These are phyloP conservation scores for Scomberomorus guttatus DNA, from an alignment of 2,797 vertebrate species.

Conservation along the genomic window DNA sequence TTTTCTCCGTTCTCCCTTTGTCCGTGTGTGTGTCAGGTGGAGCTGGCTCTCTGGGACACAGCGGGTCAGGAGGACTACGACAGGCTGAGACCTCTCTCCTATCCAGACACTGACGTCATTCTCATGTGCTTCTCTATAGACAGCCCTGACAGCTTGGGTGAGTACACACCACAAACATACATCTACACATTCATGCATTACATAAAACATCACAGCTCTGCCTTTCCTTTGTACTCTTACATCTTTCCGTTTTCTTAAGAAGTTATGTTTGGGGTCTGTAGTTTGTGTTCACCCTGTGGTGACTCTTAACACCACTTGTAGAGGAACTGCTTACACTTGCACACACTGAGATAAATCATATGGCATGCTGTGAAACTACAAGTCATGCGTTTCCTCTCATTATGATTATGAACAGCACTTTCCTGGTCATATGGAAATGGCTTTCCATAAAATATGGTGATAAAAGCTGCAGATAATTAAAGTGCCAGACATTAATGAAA, in stretches of 20 bases:
- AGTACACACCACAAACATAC: conserved; percentile 53
- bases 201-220: neutral
- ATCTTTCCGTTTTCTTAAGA: conserved; percentile 18
- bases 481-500: conserved; percentile 20
- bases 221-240: conserved; percentile 3
- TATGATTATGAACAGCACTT: conserved; percentile 17
- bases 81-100: conserved; percentile 97
- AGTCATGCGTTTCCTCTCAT: conserved; percentile 5
- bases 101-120: conserved; percentile 99
- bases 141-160: conserved; percentile 99
- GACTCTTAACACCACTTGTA: conserved; percentile 1
- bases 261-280: conserved; percentile 30
- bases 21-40: conserved; percentile 86
- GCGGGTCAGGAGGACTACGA: conserved; percentile 99
- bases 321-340: conserved; percentile 11
- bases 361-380: conserved; percentile 20
- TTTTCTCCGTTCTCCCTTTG: neutral
- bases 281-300: conserved; percentile 30
- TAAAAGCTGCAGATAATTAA: conserved; percentile 43
- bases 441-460: conserved; percentile 23
- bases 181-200: neutral
- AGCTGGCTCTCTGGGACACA: conserved; percentile 98
- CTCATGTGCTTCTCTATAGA: conserved; percentile 99
- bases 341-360: neutral
- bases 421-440: conserved; percentile 33